phyloP scores from a whole-genome alignment of 2,113 vertebrate genomes.

The Rallus limicola region DNA sequence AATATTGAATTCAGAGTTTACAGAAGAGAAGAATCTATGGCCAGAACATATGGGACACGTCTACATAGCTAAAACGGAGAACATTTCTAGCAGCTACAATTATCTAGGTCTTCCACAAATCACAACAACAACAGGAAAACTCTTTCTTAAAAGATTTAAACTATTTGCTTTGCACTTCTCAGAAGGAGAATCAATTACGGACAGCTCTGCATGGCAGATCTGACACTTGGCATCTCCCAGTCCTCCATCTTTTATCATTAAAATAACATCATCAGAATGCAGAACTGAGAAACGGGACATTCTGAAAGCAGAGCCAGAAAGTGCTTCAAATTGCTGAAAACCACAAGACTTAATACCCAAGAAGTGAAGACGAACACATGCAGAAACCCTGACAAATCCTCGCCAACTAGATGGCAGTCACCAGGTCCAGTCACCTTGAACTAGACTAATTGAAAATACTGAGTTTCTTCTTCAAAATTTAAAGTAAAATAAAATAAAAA shows the following conservation, averaged over 20 bases:
- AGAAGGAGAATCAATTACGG: not conserved
- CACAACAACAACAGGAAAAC: not conserved
- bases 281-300: not conserved
- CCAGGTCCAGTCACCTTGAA: not conserved
- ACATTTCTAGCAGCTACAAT: not conserved
- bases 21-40: not conserved
- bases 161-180: not conserved
- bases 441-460: not conserved
- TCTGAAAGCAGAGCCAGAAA: not conserved
- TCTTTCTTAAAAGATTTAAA: not conserved
- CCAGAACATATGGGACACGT: accelerated
- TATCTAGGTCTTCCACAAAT: not conserved
- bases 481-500: too few relatives aligned
- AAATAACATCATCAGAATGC: not conserved
- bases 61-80: not conserved
- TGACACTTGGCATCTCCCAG: not conserved
- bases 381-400: not conserved
- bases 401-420: not conserved
- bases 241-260: not conserved
- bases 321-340: not conserved
- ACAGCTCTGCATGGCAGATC: not conserved
- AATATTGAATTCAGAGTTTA: not conserved
- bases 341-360: not conserved
- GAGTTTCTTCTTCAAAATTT: not conserved
- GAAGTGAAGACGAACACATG: not conserved